Base-by-base conservation (phyloP, 2,113 vertebrate species). In the Crotophaga sulcirostris region DNA sequence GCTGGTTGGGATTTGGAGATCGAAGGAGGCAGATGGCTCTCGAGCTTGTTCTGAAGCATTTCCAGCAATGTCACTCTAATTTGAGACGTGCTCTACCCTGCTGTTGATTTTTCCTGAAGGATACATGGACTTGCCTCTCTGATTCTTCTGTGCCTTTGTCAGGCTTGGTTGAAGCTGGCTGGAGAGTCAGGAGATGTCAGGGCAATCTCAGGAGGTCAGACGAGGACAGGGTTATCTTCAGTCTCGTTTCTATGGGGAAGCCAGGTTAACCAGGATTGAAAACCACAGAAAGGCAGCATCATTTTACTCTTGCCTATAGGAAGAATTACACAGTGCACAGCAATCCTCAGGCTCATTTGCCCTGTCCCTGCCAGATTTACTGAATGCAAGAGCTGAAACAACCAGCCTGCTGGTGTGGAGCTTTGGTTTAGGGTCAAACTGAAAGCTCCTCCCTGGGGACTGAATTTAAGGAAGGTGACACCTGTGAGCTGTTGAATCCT, bases 31-130 rank as follows among this genome's bases (percentile, higher is more conserved):
- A 94, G 96, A 84, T 96, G 96, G 94, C 78, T 90, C 89, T 13
- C 68, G 58, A 86, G 42, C 89, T 95, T 40, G 1, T 72, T 62
- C 81, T 70, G 90, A 93, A 84, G 85, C 25, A 0, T 54, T 93
- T 86, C 93, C 91, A 96, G 80, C 72, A 49, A 23, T 87, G 91
- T 91, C 91, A 87, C 87, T 95, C 80, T 49, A 23, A 84, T 86
- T 44, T n/a, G 45, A 77, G 68, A 31, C 42, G 59, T 60, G 42
- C 69, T 85, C 69, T 78, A 29, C 58, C 40, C 68, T 26, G 86
- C 2, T 56, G 80, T 28, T 77, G 84, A 69, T 91, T 91, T 70
- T 45, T 66, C 45, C 73, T 80, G 80, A 69, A 89, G 62, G 79
- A 73, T 56, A 10, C 3, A 16, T 36, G 75, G 89, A 18, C 26